Conservation (phyloP, 2,888 invertebrate species). For the Peribatodes rhomboidaria region DNA sequence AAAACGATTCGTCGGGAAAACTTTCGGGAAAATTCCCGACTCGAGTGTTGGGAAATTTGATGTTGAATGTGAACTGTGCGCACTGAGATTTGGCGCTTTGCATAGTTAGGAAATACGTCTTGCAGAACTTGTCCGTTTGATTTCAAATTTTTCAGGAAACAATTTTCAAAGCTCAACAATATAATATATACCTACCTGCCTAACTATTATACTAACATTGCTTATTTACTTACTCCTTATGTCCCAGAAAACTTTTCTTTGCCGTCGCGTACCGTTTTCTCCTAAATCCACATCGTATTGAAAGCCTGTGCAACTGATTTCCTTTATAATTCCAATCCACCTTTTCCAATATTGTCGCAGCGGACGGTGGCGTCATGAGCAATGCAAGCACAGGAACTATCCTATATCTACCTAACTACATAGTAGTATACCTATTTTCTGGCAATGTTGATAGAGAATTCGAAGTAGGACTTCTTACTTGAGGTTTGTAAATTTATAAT, state of each 20-base stretch:
- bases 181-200: neutral
- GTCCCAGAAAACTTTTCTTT: no score
- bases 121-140: neutral
- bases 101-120: conserved; percentile 27
- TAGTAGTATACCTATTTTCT: neutral
- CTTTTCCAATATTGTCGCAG: conserved; percentile 4
- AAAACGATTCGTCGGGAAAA: conserved; percentile 23
- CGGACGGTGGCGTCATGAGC: neutral
- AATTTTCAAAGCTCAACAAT: neutral
- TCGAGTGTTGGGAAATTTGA: conserved; percentile 22
- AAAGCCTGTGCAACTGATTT: neutral
- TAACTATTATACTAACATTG: neutral
- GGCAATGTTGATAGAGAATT: neutral
- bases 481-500: no score
- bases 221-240: no score
- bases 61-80: conserved; percentile 21
- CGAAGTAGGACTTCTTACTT: no score
- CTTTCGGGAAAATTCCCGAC: conserved; percentile 27
- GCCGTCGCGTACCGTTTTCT: no score
- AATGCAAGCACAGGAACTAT: neutral
- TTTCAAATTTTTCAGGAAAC: neutral
- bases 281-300: neutral
- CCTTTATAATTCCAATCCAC: neutral
- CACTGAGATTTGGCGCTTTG: conserved; percentile 25
- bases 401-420: no score